A percentile compares a stretch with the other conserved stretches of the same genome.
phyloP scores from a whole-genome alignment of 2,113 vertebrate genomes.

The Scomber japonicus region DNA sequence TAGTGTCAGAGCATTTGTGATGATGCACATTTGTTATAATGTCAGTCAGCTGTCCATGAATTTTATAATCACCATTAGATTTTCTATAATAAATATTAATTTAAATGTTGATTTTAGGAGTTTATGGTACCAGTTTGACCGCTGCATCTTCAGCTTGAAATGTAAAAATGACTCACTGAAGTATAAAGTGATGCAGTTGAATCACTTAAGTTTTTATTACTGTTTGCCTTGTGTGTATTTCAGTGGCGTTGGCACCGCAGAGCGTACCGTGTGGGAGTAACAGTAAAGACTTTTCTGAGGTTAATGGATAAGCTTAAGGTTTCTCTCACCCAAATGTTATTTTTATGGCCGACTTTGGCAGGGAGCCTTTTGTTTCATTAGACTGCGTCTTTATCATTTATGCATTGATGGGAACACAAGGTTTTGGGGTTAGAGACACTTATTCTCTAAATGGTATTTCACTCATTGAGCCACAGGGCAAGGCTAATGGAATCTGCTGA shows the following conservation, averaged over 20 bases:
- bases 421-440: slow-evolving; percentile 82
- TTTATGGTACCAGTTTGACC: neutral
- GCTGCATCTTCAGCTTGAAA: neutral
- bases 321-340: slow-evolving; percentile 80
- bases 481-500: slow-evolving; percentile 83
- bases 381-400: slow-evolving; percentile 84
- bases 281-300: slow-evolving; percentile 68
- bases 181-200: slow-evolving; percentile 35
- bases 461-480: slow-evolving; percentile 84
- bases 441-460: slow-evolving; percentile 82
- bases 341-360: slow-evolving; percentile 84
- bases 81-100: neutral
- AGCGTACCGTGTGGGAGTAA: slow-evolving; percentile 48
- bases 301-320: slow-evolving; percentile 78
- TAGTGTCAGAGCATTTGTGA: neutral
- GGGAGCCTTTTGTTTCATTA: slow-evolving; percentile 85
- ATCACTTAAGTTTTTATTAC: slow-evolving; percentile 55
- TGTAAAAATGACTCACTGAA: neutral
- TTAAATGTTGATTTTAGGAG: slow-evolving; percentile 6
- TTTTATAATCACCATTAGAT: slow-evolving; percentile 10
- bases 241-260: slow-evolving; percentile 28
- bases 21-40: slow-evolving; percentile 12
- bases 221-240: slow-evolving; percentile 48
- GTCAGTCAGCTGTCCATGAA: slow-evolving; percentile 4
- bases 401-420: slow-evolving; percentile 80